These are phyloP conservation scores for Melanargia galathea DNA, from an alignment of 2,888 invertebrate genomes.

Conservation along the genomic window DNA sequence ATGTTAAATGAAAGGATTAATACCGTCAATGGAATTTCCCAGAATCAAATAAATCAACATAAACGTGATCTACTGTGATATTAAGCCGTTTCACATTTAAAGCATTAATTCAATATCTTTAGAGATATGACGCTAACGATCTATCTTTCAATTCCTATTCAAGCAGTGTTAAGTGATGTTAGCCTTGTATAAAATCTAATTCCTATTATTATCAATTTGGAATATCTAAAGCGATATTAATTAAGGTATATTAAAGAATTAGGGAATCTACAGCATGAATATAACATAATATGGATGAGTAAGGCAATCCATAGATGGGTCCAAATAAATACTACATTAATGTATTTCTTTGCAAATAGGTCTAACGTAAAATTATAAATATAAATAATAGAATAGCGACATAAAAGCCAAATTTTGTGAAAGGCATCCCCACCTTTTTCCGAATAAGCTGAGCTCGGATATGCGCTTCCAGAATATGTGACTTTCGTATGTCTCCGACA, in stretches of 20 bases:
- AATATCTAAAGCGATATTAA: neutral
- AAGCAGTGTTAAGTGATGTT: neutral
- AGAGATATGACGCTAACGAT: neutral
- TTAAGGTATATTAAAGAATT: neutral
- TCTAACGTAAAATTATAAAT: neutral
- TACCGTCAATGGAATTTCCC: slow-evolving; percentile 8
- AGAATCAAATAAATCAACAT: neutral
- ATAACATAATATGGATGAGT: slow-evolving; percentile 39
- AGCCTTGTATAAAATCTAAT: slow-evolving; percentile 4
- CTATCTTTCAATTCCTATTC: neutral
- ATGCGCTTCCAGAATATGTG: slow-evolving; percentile 98
- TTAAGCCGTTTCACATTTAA: neutral
- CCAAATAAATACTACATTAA: slow-evolving; percentile 52
- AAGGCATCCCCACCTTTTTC: slow-evolving; percentile 85
- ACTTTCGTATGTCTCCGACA: slow-evolving; percentile 97
- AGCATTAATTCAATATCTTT: neutral
- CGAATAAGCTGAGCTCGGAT: slow-evolving; percentile 96
- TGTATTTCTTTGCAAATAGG: neutral
- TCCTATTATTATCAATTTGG: neutral
- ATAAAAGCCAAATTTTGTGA: slow-evolving; percentile 47
- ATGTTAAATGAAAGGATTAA: slow-evolving; percentile 2
- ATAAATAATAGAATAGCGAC: slow-evolving; percentile 24
- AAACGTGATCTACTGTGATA: slow-evolving; percentile 3
- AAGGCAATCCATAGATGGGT: slow-evolving; percentile 68
- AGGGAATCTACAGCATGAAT: slow-evolving; percentile 24